phyloP scores from a whole-genome alignment of 2,797 vertebrate species.

The Thripadectes ignobilis region DNA sequence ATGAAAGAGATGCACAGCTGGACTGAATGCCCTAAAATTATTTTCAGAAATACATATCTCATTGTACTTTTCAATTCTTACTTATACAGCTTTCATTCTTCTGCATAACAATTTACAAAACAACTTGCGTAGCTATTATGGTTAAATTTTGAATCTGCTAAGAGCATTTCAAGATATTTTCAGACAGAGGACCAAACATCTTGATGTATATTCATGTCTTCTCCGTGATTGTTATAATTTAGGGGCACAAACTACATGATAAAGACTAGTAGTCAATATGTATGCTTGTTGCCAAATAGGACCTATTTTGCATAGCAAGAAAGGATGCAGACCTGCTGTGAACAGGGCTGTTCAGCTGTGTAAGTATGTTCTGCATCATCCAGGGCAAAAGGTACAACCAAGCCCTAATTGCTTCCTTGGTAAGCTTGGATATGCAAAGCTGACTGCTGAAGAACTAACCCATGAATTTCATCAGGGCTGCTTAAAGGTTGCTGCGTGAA shows the following conservation, averaged over 20 bases:
- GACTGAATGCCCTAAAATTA: constrained; percentile 44
- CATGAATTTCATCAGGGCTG: background rate
- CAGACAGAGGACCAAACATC: background rate
- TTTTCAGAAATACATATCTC: constrained; percentile 49
- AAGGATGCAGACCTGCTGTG: background rate
- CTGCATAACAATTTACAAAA: constrained; percentile 31
- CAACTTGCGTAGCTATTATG: background rate
- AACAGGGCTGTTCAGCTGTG: background rate
- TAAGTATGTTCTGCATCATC: background rate
- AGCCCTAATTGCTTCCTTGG: background rate
- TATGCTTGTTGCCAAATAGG: background rate
- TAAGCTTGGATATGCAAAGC: background rate
- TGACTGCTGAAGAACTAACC: background rate
- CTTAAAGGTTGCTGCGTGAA: background rate
- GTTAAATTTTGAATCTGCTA: background rate
- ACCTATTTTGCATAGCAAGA: background rate
- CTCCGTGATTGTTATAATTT: background rate
- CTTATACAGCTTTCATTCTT: constrained; percentile 23
- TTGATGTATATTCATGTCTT: constrained; percentile 23
- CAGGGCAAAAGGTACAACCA: background rate
- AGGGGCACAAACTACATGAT: background rate
- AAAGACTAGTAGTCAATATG: background rate
- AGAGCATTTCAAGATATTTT: constrained; percentile 15
- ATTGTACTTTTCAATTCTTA: constrained; percentile 47
- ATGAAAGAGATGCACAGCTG: constrained; percentile 37